Evolutionary conservation across 2,888 invertebrate species (phyloP), one percentile per base, ranked within the genome.

Genomic region (Pandemis corylana): DNA sequence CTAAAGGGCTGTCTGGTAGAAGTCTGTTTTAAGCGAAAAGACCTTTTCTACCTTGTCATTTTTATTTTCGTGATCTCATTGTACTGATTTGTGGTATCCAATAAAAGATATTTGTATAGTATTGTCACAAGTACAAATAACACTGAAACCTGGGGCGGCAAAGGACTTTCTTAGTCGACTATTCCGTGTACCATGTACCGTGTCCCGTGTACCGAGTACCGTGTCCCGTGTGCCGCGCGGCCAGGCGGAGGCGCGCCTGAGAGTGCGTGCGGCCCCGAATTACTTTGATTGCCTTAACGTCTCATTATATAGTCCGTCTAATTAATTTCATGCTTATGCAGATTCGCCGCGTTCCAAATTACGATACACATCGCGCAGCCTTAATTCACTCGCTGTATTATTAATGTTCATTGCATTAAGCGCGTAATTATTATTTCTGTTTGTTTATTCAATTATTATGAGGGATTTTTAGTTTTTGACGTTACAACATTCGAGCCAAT

Each of bases 311-410:
- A 36, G 28, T 66, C 44, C 66, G 62, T 70, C 70, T 70, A 70
- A 75, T 75, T 75, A 71, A 75, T 75, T 71, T 75, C 75, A 69
- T 74, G 69, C 74, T 75, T 71, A 75, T 75, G 75, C 75, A 75
- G 70, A 75, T 71, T 75, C 62, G 15, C 65, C 65, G 61, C 69
- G 68, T 68, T 59, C 59, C 68, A 20, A 20, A 12, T 51, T 20
- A 42, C 68, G 75, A 75, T 75, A 75, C 70, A 71, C 67, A 75
- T 75, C 75, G 62, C 56, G 12, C 64, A 49, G 66, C 69, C 66
- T 75, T 62, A 63, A 41, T 56, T 75, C 66, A 36, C 65, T 61
- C 49, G 65, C 69, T 28, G 72, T 68, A 42, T 72, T 68, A 69
- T 66, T 69, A 69, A 68, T 69, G 74, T 65, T 42, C 63, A 74